Percentiles rank a stretch among this genome's conserved stretches.
phyloP scores from a whole-genome alignment of 2,797 vertebrate species.

The Bufotes viridis region DNA sequence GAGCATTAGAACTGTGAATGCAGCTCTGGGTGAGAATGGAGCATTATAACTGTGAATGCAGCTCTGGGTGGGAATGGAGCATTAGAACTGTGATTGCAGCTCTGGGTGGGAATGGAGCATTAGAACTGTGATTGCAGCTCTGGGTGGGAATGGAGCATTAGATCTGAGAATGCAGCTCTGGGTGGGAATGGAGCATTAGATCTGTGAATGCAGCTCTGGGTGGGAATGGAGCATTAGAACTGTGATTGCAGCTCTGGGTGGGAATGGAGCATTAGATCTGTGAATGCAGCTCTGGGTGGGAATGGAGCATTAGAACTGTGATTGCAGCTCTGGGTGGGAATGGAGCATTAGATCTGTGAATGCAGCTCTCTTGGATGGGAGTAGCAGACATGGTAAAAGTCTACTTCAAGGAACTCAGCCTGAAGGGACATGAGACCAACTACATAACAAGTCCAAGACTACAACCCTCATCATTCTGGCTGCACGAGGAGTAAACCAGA shows the following conservation, averaged over 20 bases:
- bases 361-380: too few relatives aligned
- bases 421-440: too few relatives aligned
- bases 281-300: neutral
- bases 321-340: neutral
- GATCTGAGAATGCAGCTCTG: neutral
- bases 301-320: neutral
- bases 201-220: too few relatives aligned
- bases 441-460: neutral
- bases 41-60: too few relatives aligned
- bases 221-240: too few relatives aligned
- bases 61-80: too few relatives aligned
- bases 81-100: too few relatives aligned
- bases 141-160: neutral
- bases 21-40: too few relatives aligned
- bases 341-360: neutral
- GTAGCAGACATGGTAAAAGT: too few relatives aligned
- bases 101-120: neutral
- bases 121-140: neutral
- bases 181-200: too few relatives aligned
- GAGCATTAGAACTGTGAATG: neutral
- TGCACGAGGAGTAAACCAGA: neutral
- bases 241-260: too few relatives aligned
- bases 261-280: neutral
- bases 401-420: too few relatives aligned
- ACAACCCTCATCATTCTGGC: neutral